phyloP scores from a whole-genome alignment of 2,113 vertebrate genomes.

The Zosterops japonicus region DNA sequence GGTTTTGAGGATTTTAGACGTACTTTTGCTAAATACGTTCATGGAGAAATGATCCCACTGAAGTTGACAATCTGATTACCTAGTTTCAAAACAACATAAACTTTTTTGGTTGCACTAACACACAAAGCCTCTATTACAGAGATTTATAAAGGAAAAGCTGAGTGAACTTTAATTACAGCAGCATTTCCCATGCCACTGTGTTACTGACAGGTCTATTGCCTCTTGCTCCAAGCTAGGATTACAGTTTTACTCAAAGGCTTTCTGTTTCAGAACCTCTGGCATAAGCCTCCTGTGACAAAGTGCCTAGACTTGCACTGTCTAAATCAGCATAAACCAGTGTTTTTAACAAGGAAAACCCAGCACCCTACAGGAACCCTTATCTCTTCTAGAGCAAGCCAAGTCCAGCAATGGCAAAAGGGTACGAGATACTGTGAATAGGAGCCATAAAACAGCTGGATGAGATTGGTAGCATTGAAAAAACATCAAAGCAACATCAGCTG shows the following conservation, averaged over 20 bases:
- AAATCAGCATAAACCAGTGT: not conserved
- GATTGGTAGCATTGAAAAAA: not conserved
- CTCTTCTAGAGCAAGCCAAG: not conserved
- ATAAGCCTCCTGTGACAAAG: slow-evolving; percentile 29
- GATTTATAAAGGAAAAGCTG: slow-evolving; percentile 34
- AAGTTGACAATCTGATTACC: slow-evolving; percentile 34
- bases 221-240: slow-evolving; percentile 39
- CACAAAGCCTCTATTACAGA: slow-evolving; percentile 6
- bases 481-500: not conserved
- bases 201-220: slow-evolving; percentile 43
- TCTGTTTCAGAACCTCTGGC: slow-evolving; percentile 16
- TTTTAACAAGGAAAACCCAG: not conserved
- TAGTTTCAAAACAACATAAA: slow-evolving; percentile 28
- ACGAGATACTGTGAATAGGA: not conserved
- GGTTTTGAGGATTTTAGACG: not conserved
- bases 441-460: not conserved
- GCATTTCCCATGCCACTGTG: not conserved
- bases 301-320: not conserved
- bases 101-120: slow-evolving; percentile 1
- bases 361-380: not conserved
- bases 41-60: not conserved
- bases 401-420: not conserved
- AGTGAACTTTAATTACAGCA: slow-evolving; percentile 60
- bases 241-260: slow-evolving; percentile 38
- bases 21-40: not conserved